These are phyloP conservation scores for Malacoraja senta DNA, from an alignment of 2,797 vertebrate species.

Conservation along the genomic window DNA sequence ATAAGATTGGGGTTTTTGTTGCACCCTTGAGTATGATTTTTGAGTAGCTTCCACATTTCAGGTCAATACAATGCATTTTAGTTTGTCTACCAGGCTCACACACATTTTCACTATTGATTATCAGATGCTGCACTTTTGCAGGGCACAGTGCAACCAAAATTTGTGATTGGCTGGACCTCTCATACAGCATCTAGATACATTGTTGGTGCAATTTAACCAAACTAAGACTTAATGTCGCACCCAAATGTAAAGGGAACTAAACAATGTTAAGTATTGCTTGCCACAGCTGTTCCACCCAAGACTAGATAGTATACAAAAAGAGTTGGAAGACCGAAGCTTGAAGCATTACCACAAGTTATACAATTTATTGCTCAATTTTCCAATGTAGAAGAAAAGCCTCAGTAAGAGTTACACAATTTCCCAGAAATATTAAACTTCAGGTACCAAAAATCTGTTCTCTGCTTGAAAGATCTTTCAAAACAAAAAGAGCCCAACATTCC, in stretches of 20 bases:
- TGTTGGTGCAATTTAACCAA: neutral
- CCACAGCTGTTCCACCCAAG: slow-evolving; percentile 23
- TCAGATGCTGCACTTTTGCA: neutral
- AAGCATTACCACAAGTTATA: slow-evolving; percentile 36
- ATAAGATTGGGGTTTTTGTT: neutral
- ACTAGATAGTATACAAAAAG: slow-evolving; percentile 12
- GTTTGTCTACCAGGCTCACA: neutral
- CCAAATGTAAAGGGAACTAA: neutral
- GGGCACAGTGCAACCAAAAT: neutral
- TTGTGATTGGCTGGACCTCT: neutral
- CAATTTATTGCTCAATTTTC: slow-evolving; percentile 33
- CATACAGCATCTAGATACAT: neutral
- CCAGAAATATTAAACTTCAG: slow-evolving; percentile 35
- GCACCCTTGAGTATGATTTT: neutral
- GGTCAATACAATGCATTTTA: neutral
- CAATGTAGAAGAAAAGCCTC: slow-evolving; percentile 23
- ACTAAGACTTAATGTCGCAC: neutral
- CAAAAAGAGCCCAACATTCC: slow-evolving; percentile 18
- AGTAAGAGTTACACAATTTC: slow-evolving; percentile 15
- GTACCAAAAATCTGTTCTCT: slow-evolving; percentile 30
- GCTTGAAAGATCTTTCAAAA: neutral
- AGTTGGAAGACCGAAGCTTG: slow-evolving; percentile 35
- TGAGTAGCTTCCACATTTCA: neutral
- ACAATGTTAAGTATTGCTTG: slow-evolving; percentile 23
- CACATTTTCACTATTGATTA: too few relatives aligned